These are phyloP conservation scores for Sphaeridia pumilis DNA, from an alignment of 2,888 invertebrate genomes.

Conservation along the genomic window DNA sequence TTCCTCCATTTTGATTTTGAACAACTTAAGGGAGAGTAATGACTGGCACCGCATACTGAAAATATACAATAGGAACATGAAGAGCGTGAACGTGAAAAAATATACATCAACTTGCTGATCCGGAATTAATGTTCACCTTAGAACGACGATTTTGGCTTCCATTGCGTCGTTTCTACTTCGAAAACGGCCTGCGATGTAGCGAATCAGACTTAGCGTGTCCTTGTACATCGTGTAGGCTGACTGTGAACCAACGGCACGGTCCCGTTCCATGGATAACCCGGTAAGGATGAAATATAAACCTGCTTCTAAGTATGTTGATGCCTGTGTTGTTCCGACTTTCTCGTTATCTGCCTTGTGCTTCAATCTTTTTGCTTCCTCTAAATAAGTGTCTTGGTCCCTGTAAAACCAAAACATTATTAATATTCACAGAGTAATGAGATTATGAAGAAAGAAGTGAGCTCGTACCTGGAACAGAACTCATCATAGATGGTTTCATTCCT, in stretches of 20 bases:
- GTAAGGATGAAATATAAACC: constrained; percentile 84
- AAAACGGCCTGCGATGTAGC: constrained; percentile 34
- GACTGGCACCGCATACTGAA: constrained; percentile 82
- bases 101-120: no score
- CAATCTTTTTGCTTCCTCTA: constrained; percentile 70
- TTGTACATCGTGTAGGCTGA: constrained; percentile 83
- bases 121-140: constrained; percentile 25
- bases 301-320: constrained; percentile 83
- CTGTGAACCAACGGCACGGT: constrained; percentile 57
- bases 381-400: constrained; percentile 54
- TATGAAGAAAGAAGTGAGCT: no score
- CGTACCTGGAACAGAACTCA: constrained; percentile 29
- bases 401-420: no score
- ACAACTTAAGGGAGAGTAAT: constrained; percentile 72
- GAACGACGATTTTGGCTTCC: constrained; percentile 35
- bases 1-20: constrained; percentile 51
- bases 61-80: constrained; percentile 32
- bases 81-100: not conserved
- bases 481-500: constrained; percentile 30
- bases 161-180: constrained; percentile 24
- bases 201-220: constrained; percentile 67
- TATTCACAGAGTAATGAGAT: no score
- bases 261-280: constrained; percentile 78
- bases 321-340: constrained; percentile 67
- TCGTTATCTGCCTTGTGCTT: constrained; percentile 78